phyloP scores from a whole-genome alignment of 1,140 invertebrate species.

The Tribolium madens region DNA sequence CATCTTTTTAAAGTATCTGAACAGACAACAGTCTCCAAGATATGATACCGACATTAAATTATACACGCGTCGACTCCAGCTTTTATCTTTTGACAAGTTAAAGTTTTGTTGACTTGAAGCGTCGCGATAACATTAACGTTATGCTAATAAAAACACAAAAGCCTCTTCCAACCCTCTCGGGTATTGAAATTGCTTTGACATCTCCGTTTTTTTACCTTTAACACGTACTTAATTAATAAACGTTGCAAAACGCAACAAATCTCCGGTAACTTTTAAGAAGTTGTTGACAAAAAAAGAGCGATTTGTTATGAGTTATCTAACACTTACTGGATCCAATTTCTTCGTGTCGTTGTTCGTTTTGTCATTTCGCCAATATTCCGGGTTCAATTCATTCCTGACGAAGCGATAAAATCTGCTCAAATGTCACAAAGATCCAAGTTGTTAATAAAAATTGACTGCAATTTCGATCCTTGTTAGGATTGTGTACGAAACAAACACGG shows the following conservation, averaged over 20 bases:
- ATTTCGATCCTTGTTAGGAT: conserved; percentile 12
- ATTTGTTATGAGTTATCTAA: not conserved
- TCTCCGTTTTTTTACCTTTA: not conserved
- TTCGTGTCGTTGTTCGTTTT: not conserved
- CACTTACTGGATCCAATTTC: not conserved
- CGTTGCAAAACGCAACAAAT: not conserved
- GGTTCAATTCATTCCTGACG: not conserved
- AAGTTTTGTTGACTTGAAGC: conserved; percentile 16
- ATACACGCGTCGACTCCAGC: conserved; percentile 20
- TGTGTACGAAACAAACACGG: conserved; percentile 10
- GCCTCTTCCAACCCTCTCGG: not conserved
- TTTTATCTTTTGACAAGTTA: conserved; percentile 28
- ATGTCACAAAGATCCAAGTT: not conserved
- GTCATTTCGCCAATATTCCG: too few relatives aligned
- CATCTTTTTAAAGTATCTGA: not conserved
- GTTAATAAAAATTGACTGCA: conserved; percentile 17
- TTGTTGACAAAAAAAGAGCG: too few relatives aligned
- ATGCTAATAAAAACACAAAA: conserved; percentile 20
- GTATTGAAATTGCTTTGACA: not conserved
- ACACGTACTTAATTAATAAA: conserved; percentile 11
- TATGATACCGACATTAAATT: conserved; percentile 15
- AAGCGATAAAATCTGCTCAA: conserved; percentile 13
- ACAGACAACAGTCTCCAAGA: not conserved
- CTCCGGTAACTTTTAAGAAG: not conserved
- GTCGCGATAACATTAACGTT: conserved; percentile 21